phyloP scores from a whole-genome alignment of 2,113 vertebrate genomes.

The Seriola quinqueradiata region DNA sequence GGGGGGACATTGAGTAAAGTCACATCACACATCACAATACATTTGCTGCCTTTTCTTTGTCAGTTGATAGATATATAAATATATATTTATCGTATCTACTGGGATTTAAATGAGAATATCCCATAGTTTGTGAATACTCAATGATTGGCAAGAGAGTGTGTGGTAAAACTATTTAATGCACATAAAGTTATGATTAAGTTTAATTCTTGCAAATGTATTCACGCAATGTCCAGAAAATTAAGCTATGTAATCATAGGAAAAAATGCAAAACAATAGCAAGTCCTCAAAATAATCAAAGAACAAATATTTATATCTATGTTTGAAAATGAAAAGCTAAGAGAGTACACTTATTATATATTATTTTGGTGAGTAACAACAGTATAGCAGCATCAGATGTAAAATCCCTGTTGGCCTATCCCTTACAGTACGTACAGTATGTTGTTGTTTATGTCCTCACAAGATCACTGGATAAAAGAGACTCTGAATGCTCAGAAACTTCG shows the following conservation, averaged over 20 bases:
- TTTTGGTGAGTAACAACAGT: neutral
- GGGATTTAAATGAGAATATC: neutral
- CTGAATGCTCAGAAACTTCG: slow-evolving; percentile 37
- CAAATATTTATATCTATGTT: neutral
- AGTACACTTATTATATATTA: neutral
- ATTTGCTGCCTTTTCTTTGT: neutral
- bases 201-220: neutral
- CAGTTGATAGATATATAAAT: neutral
- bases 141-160: neutral
- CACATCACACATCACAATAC: neutral
- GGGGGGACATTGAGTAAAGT: neutral
- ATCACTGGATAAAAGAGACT: slow-evolving; percentile 43
- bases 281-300: neutral
- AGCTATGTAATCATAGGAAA: neutral
- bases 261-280: too few species aligned
- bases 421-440: neutral
- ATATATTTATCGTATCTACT: neutral
- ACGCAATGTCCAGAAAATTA: neutral
- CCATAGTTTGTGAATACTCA: neutral
- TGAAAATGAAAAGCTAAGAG: too few species aligned
- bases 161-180: neutral
- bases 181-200: neutral
- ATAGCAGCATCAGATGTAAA: neutral
- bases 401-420: neutral
- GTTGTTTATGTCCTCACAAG: slow-evolving; percentile 29